Evolutionary conservation across 2,888 invertebrate species (phyloP).

Genomic region (Scelioninae gen. 1): DNA sequence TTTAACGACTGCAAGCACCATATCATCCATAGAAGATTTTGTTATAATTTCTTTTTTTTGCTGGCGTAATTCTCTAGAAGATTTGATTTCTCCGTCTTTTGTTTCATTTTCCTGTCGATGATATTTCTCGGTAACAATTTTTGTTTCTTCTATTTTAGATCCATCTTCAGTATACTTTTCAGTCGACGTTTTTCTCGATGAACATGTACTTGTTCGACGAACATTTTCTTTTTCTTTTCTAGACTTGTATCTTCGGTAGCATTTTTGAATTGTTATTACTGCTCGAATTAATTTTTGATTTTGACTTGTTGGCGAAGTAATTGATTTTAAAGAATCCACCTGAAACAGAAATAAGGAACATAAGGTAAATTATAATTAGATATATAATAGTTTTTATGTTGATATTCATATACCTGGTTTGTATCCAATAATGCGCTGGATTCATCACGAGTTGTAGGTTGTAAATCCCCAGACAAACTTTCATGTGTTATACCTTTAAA

Average conservation of each 20-base stretch:
- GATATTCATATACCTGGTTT: conserved; percentile 18
- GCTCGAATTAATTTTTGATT: conserved; percentile 67
- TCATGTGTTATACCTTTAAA: conserved; percentile 28
- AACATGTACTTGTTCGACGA: conserved; percentile 70
- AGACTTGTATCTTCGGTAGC: conserved; percentile 74
- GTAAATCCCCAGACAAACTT: conserved; percentile 44
- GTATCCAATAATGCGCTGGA: conserved; percentile 18
- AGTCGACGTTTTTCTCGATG: conserved; percentile 21
- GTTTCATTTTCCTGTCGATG: not conserved
- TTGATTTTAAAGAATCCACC: conserved; percentile 34
- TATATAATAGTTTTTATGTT: not conserved
- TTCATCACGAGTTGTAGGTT: conserved; percentile 26
- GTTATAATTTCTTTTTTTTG: conserved; percentile 9
- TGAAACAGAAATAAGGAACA: conserved; percentile 3
- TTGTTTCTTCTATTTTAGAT: conserved; percentile 18
- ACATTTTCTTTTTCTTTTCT: conserved; percentile 79
- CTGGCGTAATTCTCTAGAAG: conserved; percentile 5
- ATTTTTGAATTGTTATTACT: conserved; percentile 74
- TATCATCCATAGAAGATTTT: conserved; percentile 45
- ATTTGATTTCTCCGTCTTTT: conserved; percentile 9
- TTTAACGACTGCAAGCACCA: conserved; percentile 69
- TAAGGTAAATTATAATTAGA: not conserved
- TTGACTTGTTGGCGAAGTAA: conserved; percentile 22
- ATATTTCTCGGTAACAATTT: conserved; percentile 1
- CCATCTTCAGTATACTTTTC: not conserved